These are phyloP conservation scores for Cheilosia impressa DNA, from an alignment of 2,888 invertebrate species.

Conservation along the genomic window DNA sequence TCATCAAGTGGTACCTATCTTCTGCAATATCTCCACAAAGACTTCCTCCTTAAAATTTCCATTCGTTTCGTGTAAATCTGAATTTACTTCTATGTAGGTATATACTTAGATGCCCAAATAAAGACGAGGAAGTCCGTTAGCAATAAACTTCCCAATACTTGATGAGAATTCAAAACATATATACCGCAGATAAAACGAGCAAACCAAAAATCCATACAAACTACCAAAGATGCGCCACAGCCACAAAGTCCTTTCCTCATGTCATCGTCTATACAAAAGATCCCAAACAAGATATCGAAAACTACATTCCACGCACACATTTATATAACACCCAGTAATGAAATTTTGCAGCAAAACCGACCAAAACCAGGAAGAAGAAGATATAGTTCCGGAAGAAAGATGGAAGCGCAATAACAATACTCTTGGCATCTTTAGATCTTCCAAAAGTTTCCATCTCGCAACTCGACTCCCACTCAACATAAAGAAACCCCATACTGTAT, in stretches of 20 bases:
- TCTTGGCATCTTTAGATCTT: constrained; percentile 52
- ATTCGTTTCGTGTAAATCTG: neutral
- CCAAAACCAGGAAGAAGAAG: constrained; percentile 10
- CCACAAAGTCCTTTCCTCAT: constrained; percentile 46
- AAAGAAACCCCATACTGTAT: neutral
- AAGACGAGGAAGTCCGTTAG: constrained; percentile 56
- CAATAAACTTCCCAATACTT: constrained; percentile 45
- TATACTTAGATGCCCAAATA: constrained; percentile 33
- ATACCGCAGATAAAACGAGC: constrained; percentile 1
- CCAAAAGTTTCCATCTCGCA: constrained; percentile 6
- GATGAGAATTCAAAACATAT: constrained; percentile 34
- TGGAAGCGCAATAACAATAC: constrained; percentile 55
- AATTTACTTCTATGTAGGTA: neutral
- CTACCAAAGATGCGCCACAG: constrained; percentile 7
- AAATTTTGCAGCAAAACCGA: constrained; percentile 43
- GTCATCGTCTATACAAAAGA: constrained; percentile 58
- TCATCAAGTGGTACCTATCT: no score
- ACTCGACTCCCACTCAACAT: constrained; percentile 14
- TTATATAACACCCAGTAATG: constrained; percentile 40
- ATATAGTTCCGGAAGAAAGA: constrained; percentile 46
- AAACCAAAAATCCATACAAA: constrained; percentile 18
- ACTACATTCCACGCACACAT: constrained; percentile 46
- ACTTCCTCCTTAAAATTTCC: neutral
- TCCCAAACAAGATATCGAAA: constrained; percentile 50
- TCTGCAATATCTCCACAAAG: neutral